Conservation (phyloP, 2,888 invertebrate genomes). For the Adelphocoris suturalis region DNA sequence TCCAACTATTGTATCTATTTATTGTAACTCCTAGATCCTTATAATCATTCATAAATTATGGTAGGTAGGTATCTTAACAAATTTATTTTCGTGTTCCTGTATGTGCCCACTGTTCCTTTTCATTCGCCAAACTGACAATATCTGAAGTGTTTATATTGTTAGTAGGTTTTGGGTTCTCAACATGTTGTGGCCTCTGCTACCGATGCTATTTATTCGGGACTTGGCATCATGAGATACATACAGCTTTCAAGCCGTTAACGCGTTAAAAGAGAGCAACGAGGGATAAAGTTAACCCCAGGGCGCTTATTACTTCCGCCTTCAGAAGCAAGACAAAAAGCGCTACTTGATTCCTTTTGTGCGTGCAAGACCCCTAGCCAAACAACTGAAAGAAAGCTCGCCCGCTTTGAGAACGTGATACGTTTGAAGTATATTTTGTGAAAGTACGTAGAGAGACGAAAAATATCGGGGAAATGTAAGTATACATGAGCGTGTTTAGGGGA, state of each 20-base stretch:
- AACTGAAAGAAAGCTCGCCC: neutral
- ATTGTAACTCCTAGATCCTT: no score
- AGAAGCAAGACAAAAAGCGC: slow-evolving; percentile 27
- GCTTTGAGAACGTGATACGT: slow-evolving; percentile 36
- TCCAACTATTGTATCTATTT: no score
- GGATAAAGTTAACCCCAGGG: slow-evolving; percentile 24
- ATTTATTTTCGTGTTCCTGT: no score
- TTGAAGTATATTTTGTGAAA: slow-evolving; percentile 28
- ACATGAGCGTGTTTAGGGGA: neutral
- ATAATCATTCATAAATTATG: no score
- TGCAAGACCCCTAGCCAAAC: slow-evolving; percentile 29
- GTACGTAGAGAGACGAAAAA: neutral
- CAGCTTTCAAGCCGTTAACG: neutral
- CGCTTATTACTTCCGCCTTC: slow-evolving; percentile 19
- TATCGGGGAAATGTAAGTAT: neutral
- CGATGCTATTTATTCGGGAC: neutral
- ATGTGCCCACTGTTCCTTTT: no score
- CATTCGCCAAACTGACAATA: no score
- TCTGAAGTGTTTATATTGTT: no score
- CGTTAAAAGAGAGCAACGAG: slow-evolving; percentile 36
- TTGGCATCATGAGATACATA: neutral
- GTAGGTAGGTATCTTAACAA: no score
- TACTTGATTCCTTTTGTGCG: slow-evolving; percentile 39
- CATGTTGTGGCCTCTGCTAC: no score
- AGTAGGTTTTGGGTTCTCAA: no score